phyloP scores from a whole-genome alignment of 2,888 invertebrate genomes.

The Aspidiotus rigidus region DNA sequence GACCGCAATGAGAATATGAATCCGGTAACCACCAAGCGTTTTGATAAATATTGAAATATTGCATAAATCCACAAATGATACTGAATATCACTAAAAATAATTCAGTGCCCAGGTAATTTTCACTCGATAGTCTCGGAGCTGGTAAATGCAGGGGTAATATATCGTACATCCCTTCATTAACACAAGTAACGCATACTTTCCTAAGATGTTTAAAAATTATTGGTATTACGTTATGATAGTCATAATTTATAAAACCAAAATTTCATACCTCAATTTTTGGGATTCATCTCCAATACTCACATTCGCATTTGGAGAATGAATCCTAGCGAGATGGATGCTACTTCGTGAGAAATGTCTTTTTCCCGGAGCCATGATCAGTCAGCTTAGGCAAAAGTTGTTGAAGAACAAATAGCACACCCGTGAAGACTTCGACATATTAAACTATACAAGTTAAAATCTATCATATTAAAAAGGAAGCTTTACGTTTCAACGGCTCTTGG shows the following conservation, averaged over 20 bases:
- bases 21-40: slow-evolving; percentile 97
- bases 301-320: slow-evolving; percentile 7
- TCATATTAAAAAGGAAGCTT: too few species aligned
- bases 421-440: too few species aligned
- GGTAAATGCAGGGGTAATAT: slow-evolving; percentile 27
- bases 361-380: slow-evolving; percentile 16
- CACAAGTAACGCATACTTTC: slow-evolving; percentile 25
- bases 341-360: slow-evolving; percentile 23
- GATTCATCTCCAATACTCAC: slow-evolving; percentile 13
- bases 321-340: slow-evolving; percentile 16
- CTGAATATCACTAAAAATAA: slow-evolving; percentile 22
- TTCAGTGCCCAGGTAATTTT: slow-evolving; percentile 12
- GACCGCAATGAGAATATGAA: slow-evolving; percentile 50
- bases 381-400: too few species aligned
- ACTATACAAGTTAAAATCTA: too few species aligned
- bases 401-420: too few species aligned
- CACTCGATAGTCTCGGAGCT: slow-evolving; percentile 11
- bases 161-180: slow-evolving; percentile 17
- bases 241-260: neutral
- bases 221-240: neutral
- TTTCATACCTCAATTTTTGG: slow-evolving; percentile 15
- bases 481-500: too few species aligned
- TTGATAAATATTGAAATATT: slow-evolving; percentile 88
- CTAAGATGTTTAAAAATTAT: neutral
- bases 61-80: slow-evolving; percentile 52